Base-by-base conservation (phyloP, 2,797 vertebrate species). In the Enteromius viviparus region DNA sequence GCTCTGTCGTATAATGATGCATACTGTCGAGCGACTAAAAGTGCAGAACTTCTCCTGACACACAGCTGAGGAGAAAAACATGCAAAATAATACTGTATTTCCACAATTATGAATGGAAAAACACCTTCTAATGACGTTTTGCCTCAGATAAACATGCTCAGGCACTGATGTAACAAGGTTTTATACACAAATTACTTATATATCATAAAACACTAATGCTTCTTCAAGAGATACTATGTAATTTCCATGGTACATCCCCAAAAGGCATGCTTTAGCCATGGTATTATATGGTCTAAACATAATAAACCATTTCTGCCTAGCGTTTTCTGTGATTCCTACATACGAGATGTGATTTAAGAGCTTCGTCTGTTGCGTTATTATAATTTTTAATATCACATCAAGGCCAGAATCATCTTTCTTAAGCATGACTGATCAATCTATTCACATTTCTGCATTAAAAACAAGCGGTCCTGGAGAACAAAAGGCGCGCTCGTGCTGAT, bases 21-120 rank as follows among this genome's bases (percentile, higher is more conserved):
- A 21, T 91, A 92, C 23, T 86, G 90, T n/a, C 93, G 93, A n/a
- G 94, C 84, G 72, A 93, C 89, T 0, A 94, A 70, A 6, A 96
- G 89, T 72, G 93, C 91, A 1, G 89, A 77, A 26, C 91, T 88
- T 89, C 92, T 91, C 89, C 90, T 92, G 62, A 91, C 17, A 91
- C 92, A 94, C 4, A 92, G 81, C 95, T 96, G 76, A n/a, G 79
- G 3, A 26, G 83, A 9, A 69, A 77, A 1, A 88, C 19, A 78
- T 1, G 9, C 19, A 58, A 0, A 1, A 14, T 49, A 34, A 84
- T 1, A 32, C 5, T 49, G 42, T 15, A 5, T 21, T 55, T 29
- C 5, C 9, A 60, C 2, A 37, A 37, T 34, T 37, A 34, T 53
- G 2, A 34, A 64, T 9, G 6, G 1, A 12, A 66, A 66, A 23